A percentile compares a stretch with the other conserved stretches of the same genome.
These are phyloP conservation scores for Reinhardtius hippoglossoides DNA, from an alignment of 2,113 vertebrate species.

Conservation along the genomic window DNA sequence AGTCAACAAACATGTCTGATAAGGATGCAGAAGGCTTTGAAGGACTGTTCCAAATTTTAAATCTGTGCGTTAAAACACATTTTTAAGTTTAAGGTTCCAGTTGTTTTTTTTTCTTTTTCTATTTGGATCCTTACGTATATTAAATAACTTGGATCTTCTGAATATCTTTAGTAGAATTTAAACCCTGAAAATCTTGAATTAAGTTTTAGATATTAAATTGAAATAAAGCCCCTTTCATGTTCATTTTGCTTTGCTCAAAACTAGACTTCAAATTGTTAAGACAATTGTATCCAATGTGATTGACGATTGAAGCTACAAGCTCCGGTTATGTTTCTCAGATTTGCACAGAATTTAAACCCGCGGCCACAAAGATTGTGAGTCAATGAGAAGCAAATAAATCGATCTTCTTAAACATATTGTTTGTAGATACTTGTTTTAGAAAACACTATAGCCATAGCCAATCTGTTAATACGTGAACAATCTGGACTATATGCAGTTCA, in stretches of 20 bases:
- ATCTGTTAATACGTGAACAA: constrained; percentile 47
- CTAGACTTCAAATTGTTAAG: not conserved
- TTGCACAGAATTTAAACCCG: too few relatives aligned
- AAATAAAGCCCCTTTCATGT: not conserved
- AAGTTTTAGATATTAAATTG: not conserved
- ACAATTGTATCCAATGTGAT: not conserved
- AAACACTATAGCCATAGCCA: not conserved
- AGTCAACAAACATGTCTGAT: constrained; percentile 21
- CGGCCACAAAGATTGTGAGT: not conserved
- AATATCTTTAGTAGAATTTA: not conserved
- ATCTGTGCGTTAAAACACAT: not conserved
- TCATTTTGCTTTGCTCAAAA: not conserved
- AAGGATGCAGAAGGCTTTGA: not conserved
- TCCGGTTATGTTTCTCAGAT: too few relatives aligned
- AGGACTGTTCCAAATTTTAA: not conserved
- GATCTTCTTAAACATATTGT: not conserved
- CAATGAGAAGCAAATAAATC: not conserved
- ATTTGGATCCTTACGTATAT: not conserved
- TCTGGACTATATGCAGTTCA: not conserved
- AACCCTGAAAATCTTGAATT: not conserved
- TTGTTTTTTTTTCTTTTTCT: too few relatives aligned
- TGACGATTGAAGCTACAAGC: too few relatives aligned
- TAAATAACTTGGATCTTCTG: not conserved
- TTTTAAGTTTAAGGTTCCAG: not conserved
- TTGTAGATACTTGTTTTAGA: not conserved